These are phyloP conservation scores for Rhinoderma darwinii DNA, from an alignment of 2,113 vertebrate genomes.

Conservation along the genomic window DNA sequence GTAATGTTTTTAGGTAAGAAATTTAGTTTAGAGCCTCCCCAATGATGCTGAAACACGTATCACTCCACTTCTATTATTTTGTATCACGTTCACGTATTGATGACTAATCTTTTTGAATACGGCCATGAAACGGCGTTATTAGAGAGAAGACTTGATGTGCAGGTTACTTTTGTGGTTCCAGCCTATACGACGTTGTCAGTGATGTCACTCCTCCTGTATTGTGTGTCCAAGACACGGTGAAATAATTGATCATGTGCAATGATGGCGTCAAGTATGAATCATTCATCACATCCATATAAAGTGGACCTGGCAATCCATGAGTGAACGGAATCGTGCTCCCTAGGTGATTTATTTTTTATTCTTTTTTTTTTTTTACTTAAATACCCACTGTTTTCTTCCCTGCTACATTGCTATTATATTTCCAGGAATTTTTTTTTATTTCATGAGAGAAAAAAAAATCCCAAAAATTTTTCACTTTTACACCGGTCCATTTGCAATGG, in stretches of 20 bases:
- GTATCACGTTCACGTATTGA: conserved; percentile 44
- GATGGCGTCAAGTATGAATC: neutral
- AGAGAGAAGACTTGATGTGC: conserved; percentile 9
- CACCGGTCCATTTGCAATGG: too few relatives aligned
- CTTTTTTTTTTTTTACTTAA: too few relatives aligned
- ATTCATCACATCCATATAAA: neutral
- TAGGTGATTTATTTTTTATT: neutral
- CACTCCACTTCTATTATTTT: conserved; percentile 57
- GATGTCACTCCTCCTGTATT: neutral
- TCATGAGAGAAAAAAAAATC: neutral
- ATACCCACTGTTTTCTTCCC: too few relatives aligned
- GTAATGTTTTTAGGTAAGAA: conserved; percentile 59
- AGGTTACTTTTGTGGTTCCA: neutral
- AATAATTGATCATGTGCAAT: neutral
- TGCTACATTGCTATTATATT: neutral
- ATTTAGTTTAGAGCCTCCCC: conserved; percentile 61
- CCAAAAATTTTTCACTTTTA: neutral
- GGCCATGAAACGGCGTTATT: conserved; percentile 63
- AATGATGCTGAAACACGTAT: conserved; percentile 56
- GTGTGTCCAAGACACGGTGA: neutral
- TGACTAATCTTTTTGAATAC: conserved; percentile 63
- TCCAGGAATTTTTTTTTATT: neutral
- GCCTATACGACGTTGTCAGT: neutral
- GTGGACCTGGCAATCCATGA: neutral
- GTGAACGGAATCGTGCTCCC: neutral